A percentile compares a stretch with the other conserved stretches of the same genome.
These are phyloP conservation scores for Pelagia noctiluca DNA, from an alignment of 30 jellyfish, hydroid and myxozoan genomes.

Conservation along the genomic window DNA sequence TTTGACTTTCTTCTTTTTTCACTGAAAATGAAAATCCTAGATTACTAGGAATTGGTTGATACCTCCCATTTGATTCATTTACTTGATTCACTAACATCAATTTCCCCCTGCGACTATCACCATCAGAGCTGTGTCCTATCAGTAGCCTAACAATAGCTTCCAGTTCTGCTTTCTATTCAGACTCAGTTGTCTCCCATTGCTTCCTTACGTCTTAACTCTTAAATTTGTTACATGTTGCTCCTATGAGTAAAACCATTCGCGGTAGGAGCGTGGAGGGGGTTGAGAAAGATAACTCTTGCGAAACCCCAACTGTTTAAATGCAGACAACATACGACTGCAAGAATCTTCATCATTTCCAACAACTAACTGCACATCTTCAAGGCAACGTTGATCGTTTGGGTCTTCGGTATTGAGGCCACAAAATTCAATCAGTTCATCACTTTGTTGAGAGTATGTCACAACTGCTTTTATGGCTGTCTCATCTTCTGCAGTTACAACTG, in stretches of 20 bases:
- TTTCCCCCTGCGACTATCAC: constrained; percentile 13
- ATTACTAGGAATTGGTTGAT: not conserved
- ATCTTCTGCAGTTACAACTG: constrained; percentile 15
- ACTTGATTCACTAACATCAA: not conserved
- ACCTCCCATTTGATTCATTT: not conserved
- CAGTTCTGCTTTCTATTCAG: not conserved
- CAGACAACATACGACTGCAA: too few species aligned
- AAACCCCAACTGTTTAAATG: too few species aligned
- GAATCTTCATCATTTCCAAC: not conserved
- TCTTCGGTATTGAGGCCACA: constrained; percentile 14
- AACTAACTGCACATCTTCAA: not conserved
- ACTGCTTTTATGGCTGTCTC: constrained; percentile 17
- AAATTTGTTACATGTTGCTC: constrained; percentile 13
- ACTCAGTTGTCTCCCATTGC: constrained; percentile 2
- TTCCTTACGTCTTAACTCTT: not conserved
- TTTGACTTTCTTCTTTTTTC: not conserved
- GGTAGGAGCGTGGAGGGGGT: not conserved
- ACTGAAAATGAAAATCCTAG: not conserved
- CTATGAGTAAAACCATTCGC: not conserved
- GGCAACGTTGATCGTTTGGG: not conserved
- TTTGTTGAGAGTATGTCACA: not conserved
- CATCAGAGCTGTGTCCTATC: constrained; percentile 19
- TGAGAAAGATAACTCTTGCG: too few species aligned
- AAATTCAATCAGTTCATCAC: not conserved
- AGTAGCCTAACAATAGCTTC: not conserved